Conservation (phyloP, 2,888 invertebrate genomes). For the Micropterix aruncella region DNA sequence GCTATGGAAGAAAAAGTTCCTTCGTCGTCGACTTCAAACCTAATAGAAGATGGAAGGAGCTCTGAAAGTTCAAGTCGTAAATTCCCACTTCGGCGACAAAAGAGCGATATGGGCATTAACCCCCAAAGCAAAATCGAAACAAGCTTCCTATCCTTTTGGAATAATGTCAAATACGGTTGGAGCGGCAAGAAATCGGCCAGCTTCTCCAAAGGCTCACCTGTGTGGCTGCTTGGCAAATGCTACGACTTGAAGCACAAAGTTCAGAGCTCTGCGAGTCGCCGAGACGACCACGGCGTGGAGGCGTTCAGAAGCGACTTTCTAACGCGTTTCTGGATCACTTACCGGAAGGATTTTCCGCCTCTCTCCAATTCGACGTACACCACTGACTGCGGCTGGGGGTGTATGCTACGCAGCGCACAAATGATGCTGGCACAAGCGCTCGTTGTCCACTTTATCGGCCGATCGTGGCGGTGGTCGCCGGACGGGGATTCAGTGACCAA, state of each 20-base stretch:
- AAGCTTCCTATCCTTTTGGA: constrained; percentile 77
- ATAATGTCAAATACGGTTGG: constrained; percentile 84
- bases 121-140: constrained; percentile 69
- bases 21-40: too few relatives aligned
- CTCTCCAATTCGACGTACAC: constrained; percentile 70
- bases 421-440: constrained; percentile 86
- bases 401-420: constrained; percentile 75
- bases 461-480: constrained; percentile 70
- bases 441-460: constrained; percentile 67
- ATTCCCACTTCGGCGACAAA: too few relatives aligned
- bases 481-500: constrained; percentile 50
- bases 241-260: constrained; percentile 71
- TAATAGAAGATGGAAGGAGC: too few relatives aligned
- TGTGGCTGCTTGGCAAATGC: constrained; percentile 72
- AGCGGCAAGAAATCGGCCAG: constrained; percentile 61
- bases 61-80: too few relatives aligned
- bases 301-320: constrained; percentile 74
- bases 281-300: constrained; percentile 54
- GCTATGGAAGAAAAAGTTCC: too few relatives aligned
- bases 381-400: constrained; percentile 92
- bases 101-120: too few relatives aligned
- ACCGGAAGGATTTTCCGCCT: constrained; percentile 71
- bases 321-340: constrained; percentile 78
- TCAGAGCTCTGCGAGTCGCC: constrained; percentile 41
- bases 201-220: constrained; percentile 75